A percentile compares a stretch with the other conserved stretches of the same genome.
phyloP scores from a whole-genome alignment of 2,888 invertebrate species.

The Thereva nobilitata region DNA sequence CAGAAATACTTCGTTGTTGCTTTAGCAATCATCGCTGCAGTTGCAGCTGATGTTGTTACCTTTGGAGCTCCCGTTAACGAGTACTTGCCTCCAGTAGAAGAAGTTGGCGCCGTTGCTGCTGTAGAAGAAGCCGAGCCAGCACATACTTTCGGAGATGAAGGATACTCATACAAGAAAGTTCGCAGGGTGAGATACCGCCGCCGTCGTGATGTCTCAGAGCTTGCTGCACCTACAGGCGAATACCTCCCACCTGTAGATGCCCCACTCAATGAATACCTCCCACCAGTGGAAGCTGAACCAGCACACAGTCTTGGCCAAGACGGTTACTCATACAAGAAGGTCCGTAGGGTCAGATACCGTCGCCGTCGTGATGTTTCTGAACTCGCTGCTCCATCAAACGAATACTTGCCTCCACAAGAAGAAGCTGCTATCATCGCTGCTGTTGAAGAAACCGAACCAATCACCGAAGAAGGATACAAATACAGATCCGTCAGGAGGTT shows the following conservation, averaged over 20 bases:
- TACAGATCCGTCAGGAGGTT: no score
- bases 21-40: neutral
- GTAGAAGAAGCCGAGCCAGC: neutral
- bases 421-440: no score
- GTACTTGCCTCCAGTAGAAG: neutral
- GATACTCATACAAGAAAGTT: slow-evolving; percentile 4
- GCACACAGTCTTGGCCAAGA: neutral
- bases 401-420: no score
- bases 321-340: neutral
- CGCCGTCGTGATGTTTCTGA: neutral
- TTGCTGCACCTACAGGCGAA: neutral
- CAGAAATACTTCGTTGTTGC: neutral
- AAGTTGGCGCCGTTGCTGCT: neutral
- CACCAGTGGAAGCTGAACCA: neutral
- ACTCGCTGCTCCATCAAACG: no score
- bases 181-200: slow-evolving; percentile 7
- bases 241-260: neutral
- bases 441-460: no score
- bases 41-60: neutral
- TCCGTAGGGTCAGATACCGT: neutral
- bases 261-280: no score
- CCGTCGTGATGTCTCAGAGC: neutral
- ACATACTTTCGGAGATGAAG: neutral
- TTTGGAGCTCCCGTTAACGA: neutral
- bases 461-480: no score